phyloP scores from a whole-genome alignment of 2,113 vertebrate species.

The Sitta europaea region DNA sequence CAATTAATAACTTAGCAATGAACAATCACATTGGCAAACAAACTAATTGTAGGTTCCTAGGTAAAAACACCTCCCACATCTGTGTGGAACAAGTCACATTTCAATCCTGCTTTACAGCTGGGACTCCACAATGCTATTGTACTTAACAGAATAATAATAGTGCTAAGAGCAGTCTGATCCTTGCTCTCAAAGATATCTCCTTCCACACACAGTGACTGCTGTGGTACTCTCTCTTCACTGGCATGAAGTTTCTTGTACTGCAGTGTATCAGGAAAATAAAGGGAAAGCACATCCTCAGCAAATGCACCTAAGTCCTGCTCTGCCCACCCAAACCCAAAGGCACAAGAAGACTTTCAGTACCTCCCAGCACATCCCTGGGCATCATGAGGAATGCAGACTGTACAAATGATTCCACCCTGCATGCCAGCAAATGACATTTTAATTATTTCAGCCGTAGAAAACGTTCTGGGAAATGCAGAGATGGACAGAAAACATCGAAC shows the following conservation, averaged over 20 bases:
- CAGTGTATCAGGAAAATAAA: background rate
- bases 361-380: background rate
- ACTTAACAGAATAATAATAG: background rate
- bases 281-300: background rate
- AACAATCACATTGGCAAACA: background rate
- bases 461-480: background rate
- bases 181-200: background rate
- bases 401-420: background rate
- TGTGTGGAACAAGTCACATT: background rate
- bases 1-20: background rate
- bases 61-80: background rate
- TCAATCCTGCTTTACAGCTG: background rate
- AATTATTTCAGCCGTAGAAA: background rate
- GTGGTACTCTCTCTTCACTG: background rate
- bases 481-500: background rate
- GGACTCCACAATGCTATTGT: background rate
- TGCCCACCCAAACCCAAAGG: background rate
- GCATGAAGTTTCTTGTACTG: background rate
- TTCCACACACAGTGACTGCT: background rate
- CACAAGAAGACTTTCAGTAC: background rate
- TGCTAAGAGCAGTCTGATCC: background rate
- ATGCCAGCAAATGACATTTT: fast-evolving
- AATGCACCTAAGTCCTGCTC: background rate
- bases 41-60: background rate
- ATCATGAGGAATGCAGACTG: fast-evolving